These are phyloP conservation scores for Scortum barcoo DNA, from an alignment of 2,113 vertebrate genomes.

Conservation along the genomic window DNA sequence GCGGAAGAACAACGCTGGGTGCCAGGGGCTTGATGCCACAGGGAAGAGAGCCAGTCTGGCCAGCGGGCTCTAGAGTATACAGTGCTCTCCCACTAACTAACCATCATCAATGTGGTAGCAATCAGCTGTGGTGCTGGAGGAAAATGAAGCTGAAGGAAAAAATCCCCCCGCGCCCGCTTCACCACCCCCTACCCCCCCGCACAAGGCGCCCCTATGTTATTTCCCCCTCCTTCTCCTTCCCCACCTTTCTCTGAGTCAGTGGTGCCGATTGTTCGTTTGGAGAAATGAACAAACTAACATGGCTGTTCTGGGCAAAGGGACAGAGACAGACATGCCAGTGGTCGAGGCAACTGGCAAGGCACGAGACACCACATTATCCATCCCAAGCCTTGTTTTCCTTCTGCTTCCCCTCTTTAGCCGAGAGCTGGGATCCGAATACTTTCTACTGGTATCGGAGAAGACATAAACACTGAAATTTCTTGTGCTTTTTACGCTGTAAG, in stretches of 20 bases:
- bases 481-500: conserved; percentile 28
- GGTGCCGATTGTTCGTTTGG: conserved; percentile 65
- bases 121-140: conserved; percentile 78
- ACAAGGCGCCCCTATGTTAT: conserved; percentile 62
- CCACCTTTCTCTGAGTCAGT: conserved; percentile 54
- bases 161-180: conserved; percentile 31
- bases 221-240: conserved; percentile 48
- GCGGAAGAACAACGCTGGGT: conserved; percentile 34
- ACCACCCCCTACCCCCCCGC: conserved; percentile 26
- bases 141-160: conserved; percentile 65
- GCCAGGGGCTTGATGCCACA: conserved; percentile 57
- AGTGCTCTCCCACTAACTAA: conserved; percentile 55
- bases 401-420: conserved; percentile 32
- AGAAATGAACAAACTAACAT: conserved; percentile 75
- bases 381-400: conserved; percentile 51
- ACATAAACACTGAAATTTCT: conserved; percentile 61
- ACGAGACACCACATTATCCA: conserved; percentile 66
- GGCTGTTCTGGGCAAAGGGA: conserved; percentile 65
- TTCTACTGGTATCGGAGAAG: conserved; percentile 42
- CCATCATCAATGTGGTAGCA: conserved; percentile 82
- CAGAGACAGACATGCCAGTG: conserved; percentile 76
- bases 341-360: conserved; percentile 64
- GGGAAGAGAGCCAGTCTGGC: conserved; percentile 58
- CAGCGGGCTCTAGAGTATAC: conserved; percentile 47
- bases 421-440: conserved; percentile 44